Evolutionary conservation across 2,113 vertebrate genomes (phyloP).

Genomic region (Cyprinodon brontotheroides): DNA sequence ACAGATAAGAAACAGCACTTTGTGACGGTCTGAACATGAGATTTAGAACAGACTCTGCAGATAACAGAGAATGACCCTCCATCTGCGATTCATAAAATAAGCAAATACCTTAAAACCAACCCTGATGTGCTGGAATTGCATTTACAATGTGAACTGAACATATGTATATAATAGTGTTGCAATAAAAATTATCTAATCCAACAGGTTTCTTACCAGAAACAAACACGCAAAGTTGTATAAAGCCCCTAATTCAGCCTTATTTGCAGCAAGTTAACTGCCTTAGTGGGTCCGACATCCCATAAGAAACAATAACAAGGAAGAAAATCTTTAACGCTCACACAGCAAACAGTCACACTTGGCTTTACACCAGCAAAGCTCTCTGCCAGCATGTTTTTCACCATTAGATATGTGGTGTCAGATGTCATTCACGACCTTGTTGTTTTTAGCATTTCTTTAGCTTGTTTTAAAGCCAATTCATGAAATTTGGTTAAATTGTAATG

Average conservation of each 20-base stretch:
- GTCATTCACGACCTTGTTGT: constrained; percentile 22
- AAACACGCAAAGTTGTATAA: neutral
- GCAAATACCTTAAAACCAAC: neutral
- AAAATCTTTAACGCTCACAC: constrained; percentile 38
- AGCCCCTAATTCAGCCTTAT: constrained; percentile 11
- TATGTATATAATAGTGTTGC: constrained; percentile 30
- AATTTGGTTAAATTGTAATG: constrained; percentile 48
- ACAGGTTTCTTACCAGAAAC: constrained; percentile 3
- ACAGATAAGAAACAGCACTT: neutral
- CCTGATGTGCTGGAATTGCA: neutral
- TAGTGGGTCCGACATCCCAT: constrained; percentile 38
- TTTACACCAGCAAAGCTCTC: constrained; percentile 41
- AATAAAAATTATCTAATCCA: neutral
- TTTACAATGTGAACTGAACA: constrained; percentile 53
- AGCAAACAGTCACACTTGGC: constrained; percentile 70
- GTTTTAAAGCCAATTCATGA: constrained; percentile 48
- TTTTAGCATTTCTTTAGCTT: neutral
- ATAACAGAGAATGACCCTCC: neutral
- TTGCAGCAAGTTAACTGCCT: constrained; percentile 40
- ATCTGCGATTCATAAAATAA: constrained; percentile 28
- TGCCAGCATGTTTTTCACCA: constrained; percentile 1
- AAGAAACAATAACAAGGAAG: constrained; percentile 56
- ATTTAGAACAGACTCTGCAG: neutral
- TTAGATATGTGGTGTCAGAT: constrained; percentile 9
- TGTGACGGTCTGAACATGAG: neutral